Evolutionary conservation across 2,113 vertebrate species (phyloP).

Genomic region (Alexandromys fortis): DNA sequence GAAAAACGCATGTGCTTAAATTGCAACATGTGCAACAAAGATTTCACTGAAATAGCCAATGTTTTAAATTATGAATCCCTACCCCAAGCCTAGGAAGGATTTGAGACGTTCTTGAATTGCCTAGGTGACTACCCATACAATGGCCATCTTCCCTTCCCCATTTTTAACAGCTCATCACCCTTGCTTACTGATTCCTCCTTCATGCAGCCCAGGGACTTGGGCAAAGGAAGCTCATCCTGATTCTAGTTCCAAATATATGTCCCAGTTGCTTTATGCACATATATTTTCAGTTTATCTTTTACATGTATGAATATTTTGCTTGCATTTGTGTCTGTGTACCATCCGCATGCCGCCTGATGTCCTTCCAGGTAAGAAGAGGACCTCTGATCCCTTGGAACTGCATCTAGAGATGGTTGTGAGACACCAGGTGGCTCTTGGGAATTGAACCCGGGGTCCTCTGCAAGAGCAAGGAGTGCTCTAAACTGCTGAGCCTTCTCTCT

Average conservation of each 20-base stretch:
- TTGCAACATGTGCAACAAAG: background rate
- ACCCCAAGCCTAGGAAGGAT: background rate
- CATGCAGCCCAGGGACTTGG: background rate
- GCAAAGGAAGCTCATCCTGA: background rate
- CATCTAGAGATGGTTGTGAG: background rate
- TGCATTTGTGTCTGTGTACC: background rate
- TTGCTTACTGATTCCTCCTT: background rate
- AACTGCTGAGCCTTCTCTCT: background rate
- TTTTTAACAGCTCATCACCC: background rate
- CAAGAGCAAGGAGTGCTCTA: background rate
- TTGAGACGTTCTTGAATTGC: background rate
- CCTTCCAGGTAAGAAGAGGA: background rate
- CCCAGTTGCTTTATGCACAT: background rate
- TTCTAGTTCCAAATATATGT: background rate
- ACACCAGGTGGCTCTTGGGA: background rate
- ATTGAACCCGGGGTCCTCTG: background rate
- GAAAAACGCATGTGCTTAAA: constrained; percentile 29
- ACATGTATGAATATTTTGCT: background rate
- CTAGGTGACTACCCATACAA: background rate
- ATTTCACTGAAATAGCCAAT: background rate
- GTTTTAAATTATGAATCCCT: constrained; percentile 6
- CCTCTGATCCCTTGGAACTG: background rate
- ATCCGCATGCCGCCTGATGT: background rate
- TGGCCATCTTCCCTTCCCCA: background rate
- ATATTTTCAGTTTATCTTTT: background rate